Base-by-base conservation (phyloP, 1,140 invertebrate species). In the Drosophila littoralis region DNA sequence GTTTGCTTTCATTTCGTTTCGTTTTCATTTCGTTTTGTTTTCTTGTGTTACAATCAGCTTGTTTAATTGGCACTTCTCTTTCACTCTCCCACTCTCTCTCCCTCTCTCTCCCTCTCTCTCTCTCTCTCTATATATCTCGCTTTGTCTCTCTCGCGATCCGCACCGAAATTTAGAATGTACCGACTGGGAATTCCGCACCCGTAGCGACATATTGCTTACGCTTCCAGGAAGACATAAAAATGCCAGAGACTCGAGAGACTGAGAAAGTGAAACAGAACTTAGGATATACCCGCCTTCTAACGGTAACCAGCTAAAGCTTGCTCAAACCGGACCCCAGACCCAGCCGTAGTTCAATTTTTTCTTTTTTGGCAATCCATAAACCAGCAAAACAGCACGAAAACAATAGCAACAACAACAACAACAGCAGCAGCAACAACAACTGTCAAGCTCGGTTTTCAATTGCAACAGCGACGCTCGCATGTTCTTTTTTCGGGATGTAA, bases 371-470 rank as follows among this genome's bases (percentile, higher is more conserved):
- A 79, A 81, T 78, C 79, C 81, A 83, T 80, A 80, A 83, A 84
- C 75, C 74, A 75, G 70, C n/a, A 54, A 57, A 57, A 32, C 32
- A 59, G 33, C 17, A 63, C 6, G 9, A 60, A 48, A 75, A 66
- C 59, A 66, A 50, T 63, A 76, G 64, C n/a, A 54, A 54, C 54
- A 67, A 13, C 9, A 63, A 55, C 57, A 77, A 64, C 63, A 79
- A 69, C 52, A 67, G 57, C 40, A 54, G 4, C 22, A 48, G n/a
- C 9, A 63, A 71, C 59, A 61, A 71, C 64, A 61, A 72, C 72
- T 79, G 81, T 85, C 82, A 85, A 85, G 82, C 83, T 86, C 83
- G 79, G 83, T 77, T 86, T 86, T 86, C 83, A 86, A 86, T 86
- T 88, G 83, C 82, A 75, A 58, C 70, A 54, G 55, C 65, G 52